Evolutionary conservation across 2,113 vertebrate genomes (phyloP).

Genomic region (Silurus asotus): DNA sequence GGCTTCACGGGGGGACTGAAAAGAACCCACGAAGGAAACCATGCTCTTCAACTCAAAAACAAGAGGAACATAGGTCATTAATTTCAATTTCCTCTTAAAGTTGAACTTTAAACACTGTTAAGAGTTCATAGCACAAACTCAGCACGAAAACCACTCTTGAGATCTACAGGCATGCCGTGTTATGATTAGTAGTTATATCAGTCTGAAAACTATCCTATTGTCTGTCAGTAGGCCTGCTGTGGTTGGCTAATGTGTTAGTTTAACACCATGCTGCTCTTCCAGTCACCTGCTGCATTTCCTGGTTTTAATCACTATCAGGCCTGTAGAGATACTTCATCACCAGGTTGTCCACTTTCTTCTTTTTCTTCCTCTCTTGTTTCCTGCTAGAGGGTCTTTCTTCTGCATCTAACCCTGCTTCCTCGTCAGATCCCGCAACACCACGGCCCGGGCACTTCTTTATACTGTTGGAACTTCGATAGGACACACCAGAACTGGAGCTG

Average conservation of each 20-base stretch:
- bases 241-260: conserved; percentile 23
- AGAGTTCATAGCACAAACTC: conserved; percentile 5
- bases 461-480: conserved; percentile 88
- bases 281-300: conserved; percentile 70
- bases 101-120: conserved; percentile 12
- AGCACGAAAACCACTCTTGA: not conserved
- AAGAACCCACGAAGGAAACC: conserved; percentile 21
- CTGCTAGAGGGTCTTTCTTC: conserved; percentile 58
- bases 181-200: conserved; percentile 24
- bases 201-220: conserved; percentile 19
- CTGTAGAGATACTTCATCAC: conserved; percentile 98
- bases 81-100: conserved; percentile 21
- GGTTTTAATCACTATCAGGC: conserved; percentile 90
- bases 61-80: conserved; percentile 19
- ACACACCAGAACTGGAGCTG: conserved; percentile 78
- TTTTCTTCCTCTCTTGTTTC: conserved; percentile 83
- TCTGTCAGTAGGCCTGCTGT: not conserved
- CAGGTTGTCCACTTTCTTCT: conserved; percentile 88
- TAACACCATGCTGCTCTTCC: conserved; percentile 66
- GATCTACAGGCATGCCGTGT: conserved; percentile 38
- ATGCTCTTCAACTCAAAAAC: conserved; percentile 14
- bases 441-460: conserved; percentile 79
- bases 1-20: conserved; percentile 29
- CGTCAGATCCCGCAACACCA: not conserved
- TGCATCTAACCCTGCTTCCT: conserved; percentile 53